Evolutionary conservation across 2,113 vertebrate genomes (phyloP).

Genomic region (Anarrhichthys ocellatus): DNA sequence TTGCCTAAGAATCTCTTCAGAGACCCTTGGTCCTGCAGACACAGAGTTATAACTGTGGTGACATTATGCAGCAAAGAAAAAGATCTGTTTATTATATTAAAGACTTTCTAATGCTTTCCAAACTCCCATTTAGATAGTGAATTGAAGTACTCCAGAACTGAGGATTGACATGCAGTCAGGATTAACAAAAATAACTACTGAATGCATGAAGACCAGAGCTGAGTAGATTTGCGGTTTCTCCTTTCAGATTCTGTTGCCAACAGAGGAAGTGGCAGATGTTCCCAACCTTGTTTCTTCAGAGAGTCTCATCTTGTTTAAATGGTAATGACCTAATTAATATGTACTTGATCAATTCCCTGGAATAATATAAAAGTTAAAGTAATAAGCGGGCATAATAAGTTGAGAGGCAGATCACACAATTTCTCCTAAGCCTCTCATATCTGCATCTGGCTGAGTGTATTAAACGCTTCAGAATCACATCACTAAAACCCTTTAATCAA

Average conservation of each 20-base stretch:
- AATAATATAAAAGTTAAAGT: conserved; percentile 35
- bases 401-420: background rate
- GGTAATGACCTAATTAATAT: conserved; percentile 50
- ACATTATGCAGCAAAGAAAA: background rate
- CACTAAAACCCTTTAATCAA: conserved; percentile 42
- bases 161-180: background rate
- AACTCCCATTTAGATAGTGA: background rate
- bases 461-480: conserved; percentile 24
- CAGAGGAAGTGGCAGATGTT: background rate
- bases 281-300: background rate
- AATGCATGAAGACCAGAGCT: background rate
- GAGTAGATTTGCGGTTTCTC: background rate
- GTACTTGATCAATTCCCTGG: conserved; percentile 44
- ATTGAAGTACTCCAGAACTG: background rate
- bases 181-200: background rate
- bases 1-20: conserved; percentile 72
- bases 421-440: conserved; percentile 10
- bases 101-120: background rate
- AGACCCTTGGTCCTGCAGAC: conserved; percentile 64
- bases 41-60: background rate
- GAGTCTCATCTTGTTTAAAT: background rate
- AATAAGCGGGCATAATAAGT: conserved; percentile 24
- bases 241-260: background rate
- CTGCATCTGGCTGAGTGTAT: conserved; percentile 10
- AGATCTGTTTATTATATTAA: background rate